Evolutionary conservation across 2,113 vertebrate species (phyloP).

Genomic region (Hydropotes inermis): DNA sequence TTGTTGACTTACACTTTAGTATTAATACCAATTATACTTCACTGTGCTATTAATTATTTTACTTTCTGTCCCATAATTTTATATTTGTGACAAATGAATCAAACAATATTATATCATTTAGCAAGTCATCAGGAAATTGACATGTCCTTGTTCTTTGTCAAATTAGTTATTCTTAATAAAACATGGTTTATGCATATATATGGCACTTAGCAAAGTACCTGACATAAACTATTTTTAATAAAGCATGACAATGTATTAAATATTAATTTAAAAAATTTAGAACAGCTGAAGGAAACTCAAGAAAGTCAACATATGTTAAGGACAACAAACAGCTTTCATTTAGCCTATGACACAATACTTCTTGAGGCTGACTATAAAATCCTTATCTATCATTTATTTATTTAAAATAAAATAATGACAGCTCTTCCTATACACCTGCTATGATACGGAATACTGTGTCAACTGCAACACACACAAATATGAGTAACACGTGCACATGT

Average conservation of each 20-base stretch:
- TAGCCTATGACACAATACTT: background rate
- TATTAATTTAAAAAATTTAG: background rate
- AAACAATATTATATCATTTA: background rate
- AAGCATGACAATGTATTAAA: background rate
- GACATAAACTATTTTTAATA: background rate
- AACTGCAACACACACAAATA: background rate
- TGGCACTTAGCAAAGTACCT: background rate
- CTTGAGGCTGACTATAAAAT: background rate
- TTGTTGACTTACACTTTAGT: background rate
- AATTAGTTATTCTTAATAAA: constrained; percentile 20
- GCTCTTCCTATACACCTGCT: background rate
- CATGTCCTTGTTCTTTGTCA: background rate
- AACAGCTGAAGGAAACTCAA: background rate
- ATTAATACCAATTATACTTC: background rate
- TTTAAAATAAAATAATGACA: background rate
- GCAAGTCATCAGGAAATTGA: background rate
- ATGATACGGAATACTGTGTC: rapidly evolving
- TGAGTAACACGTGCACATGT: background rate
- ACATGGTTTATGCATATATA: background rate
- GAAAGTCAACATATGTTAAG: background rate
- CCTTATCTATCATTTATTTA: background rate
- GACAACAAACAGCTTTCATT: background rate
- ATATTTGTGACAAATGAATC: constrained; percentile 60
- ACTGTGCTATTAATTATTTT: constrained; percentile 71
- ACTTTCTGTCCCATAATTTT: constrained; percentile 51